These are phyloP conservation scores for Bothrops jararaca DNA, from an alignment of 2,113 vertebrate genomes.

Conservation along the genomic window DNA sequence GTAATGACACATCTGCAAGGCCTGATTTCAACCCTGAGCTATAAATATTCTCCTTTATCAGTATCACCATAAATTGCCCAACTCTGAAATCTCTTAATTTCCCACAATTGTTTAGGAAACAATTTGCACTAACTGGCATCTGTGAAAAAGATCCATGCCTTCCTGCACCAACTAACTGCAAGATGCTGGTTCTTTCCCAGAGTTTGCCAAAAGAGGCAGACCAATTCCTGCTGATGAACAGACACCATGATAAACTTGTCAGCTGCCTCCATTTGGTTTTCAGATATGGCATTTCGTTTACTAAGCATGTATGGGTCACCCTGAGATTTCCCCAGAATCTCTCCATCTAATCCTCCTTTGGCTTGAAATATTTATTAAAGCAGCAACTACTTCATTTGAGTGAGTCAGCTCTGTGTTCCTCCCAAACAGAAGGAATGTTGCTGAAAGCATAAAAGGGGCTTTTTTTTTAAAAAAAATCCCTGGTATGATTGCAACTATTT, in stretches of 20 bases:
- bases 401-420: conserved; percentile 36
- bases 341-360: conserved; percentile 24
- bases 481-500: not conserved
- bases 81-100: not conserved
- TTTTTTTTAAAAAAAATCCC: not conserved
- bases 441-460: not conserved
- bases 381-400: not conserved
- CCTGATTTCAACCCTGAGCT: not conserved
- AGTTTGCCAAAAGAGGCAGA: not conserved
- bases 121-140: not conserved
- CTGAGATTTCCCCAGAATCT: not conserved
- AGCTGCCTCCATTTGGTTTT: not conserved
- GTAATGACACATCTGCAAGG: not conserved
- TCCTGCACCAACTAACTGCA: not conserved
- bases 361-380: conserved; percentile 31
- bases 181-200: not conserved
- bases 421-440: conserved; percentile 24
- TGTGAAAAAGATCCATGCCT: not conserved
- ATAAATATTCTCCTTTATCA: not conserved
- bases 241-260: not conserved
- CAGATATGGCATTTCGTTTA: not conserved
- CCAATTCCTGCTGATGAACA: not conserved
- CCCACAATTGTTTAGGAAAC: not conserved
- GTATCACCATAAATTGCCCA: not conserved
- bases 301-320: not conserved